A percentile compares a stretch with the other conserved stretches of the same genome.
These are phyloP conservation scores for Anarhynchus alexandrinus DNA, from an alignment of 2,113 vertebrate species.

Conservation along the genomic window DNA sequence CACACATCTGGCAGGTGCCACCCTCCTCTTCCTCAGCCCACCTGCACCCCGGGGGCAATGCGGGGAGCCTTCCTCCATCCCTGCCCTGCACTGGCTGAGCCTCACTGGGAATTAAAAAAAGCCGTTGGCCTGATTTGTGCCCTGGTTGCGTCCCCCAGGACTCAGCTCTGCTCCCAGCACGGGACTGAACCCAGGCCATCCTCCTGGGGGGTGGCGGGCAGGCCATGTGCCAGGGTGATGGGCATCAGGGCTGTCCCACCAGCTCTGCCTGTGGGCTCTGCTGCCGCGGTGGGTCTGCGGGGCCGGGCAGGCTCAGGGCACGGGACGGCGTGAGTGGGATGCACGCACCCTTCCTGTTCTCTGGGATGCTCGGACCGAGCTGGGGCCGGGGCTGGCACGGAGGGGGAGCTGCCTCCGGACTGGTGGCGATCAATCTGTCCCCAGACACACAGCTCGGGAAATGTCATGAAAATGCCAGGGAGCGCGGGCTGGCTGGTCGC, in stretches of 20 bases:
- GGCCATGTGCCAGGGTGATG: neutral
- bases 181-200: neutral
- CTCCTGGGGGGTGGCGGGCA: neutral
- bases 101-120: neutral
- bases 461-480: slow-evolving; percentile 55
- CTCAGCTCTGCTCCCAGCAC: neutral
- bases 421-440: neutral
- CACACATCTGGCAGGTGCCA: neutral
- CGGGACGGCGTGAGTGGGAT: neutral
- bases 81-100: neutral
- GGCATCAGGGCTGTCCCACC: neutral
- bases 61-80: neutral
- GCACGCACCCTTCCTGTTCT: neutral
- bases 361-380: neutral
- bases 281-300: rapidly evolving
- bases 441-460: neutral
- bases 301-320: neutral
- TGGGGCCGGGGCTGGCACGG: neutral
- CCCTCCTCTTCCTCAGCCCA: neutral
- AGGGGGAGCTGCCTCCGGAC: neutral
- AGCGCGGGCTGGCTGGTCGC: neutral
- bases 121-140: neutral
- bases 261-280: neutral
- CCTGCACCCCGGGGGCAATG: neutral
- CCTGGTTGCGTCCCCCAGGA: neutral